These are phyloP conservation scores for Campoplex capitator DNA, from an alignment of 2,888 invertebrate species.

Conservation along the genomic window DNA sequence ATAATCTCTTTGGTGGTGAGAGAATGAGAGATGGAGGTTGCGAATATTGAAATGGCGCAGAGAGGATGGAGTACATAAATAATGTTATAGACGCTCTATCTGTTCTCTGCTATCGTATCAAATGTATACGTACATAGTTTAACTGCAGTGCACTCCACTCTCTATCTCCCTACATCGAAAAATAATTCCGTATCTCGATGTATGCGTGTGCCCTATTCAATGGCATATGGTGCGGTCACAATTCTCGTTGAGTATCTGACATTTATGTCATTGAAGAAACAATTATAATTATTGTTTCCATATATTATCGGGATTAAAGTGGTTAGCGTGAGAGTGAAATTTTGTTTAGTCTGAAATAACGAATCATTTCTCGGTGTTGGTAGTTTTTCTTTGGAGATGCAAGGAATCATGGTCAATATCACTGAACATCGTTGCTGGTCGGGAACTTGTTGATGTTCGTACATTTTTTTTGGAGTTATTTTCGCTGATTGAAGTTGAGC, in stretches of 20 bases:
- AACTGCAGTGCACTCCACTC: background rate
- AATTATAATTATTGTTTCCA: background rate
- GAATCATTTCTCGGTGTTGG: background rate
- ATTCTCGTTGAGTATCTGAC: background rate
- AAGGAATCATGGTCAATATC: background rate
- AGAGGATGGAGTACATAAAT: conserved; percentile 65
- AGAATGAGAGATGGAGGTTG: conserved; percentile 68
- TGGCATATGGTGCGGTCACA: background rate
- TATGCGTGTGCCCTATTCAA: background rate
- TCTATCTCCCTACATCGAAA: conserved; percentile 17
- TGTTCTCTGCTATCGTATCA: conserved; percentile 38
- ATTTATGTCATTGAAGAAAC: conserved; percentile 2
- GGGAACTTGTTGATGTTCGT: no score
- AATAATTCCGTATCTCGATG: background rate
- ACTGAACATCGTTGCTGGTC: no score
- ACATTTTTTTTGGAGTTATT: no score
- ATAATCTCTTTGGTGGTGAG: conserved; percentile 54
- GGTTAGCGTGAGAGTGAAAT: background rate
- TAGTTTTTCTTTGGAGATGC: background rate
- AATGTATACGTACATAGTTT: conserved; percentile 28
- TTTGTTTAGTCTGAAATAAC: background rate
- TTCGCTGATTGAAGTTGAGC: no score
- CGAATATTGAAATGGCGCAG: conserved; percentile 67
- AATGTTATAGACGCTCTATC: conserved; percentile 67
- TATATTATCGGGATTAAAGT: background rate